Evolutionary conservation across 2,888 invertebrate genomes (phyloP).

Genomic region (Theodoxus fluviatilis): DNA sequence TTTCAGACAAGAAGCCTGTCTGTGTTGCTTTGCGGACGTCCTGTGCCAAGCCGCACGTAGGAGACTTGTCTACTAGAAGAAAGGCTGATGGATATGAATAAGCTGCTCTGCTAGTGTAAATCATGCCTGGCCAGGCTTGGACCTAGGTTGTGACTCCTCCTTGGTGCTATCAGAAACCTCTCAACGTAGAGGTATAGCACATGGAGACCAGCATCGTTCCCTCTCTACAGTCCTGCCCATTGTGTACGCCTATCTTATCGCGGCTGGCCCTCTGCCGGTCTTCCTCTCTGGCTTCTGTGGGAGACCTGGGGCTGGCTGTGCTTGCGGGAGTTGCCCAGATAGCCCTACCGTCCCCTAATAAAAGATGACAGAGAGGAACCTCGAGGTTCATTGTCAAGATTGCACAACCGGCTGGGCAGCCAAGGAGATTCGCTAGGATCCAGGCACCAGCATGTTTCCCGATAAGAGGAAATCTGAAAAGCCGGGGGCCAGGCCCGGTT

Average conservation of each 20-base stretch:
- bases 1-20: too few species aligned
- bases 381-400: conserved; percentile 22
- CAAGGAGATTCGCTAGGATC: conserved; percentile 12
- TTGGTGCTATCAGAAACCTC: conserved; percentile 13
- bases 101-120: conserved; percentile 20
- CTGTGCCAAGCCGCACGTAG: conserved; percentile 19
- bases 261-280: too few species aligned
- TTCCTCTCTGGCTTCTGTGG: too few species aligned
- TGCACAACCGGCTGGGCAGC: conserved; percentile 17
- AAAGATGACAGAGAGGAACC: too few species aligned
- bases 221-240: too few species aligned
- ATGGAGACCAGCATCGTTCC: conserved; percentile 16
- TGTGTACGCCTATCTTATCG: too few species aligned
- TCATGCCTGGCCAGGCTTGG: conserved; percentile 15
- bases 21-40: too few species aligned
- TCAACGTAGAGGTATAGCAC: conserved; percentile 18
- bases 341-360: too few species aligned
- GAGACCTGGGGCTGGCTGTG: too few species aligned
- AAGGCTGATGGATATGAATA: conserved; percentile 43
- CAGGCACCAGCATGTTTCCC: conserved; percentile 18
- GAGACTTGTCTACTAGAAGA: conserved; percentile 13
- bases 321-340: too few species aligned
- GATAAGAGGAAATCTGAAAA: not conserved
- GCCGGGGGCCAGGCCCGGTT: conserved; percentile 9
- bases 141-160: conserved; percentile 4